A percentile compares a stretch with the other conserved stretches of the same genome.
phyloP scores from a whole-genome alignment of 2,888 invertebrate genomes.

The Parnassius apollo region DNA sequence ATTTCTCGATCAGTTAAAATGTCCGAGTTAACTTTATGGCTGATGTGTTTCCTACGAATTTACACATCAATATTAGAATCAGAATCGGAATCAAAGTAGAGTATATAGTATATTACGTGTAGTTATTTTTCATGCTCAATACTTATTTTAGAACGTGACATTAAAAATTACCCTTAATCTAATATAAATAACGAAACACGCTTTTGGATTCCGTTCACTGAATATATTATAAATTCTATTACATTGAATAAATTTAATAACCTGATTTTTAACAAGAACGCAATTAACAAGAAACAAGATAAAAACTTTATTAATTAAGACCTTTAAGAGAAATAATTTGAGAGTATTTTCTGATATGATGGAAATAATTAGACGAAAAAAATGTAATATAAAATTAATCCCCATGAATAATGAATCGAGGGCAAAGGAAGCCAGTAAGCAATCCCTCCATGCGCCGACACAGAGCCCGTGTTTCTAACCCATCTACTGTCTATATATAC shows the following conservation, averaged over 20 bases:
- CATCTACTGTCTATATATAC: slow-evolving; percentile 1
- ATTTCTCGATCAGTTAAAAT: slow-evolving; percentile 10
- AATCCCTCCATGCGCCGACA: not conserved
- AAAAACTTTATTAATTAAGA: not conserved
- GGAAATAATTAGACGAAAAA: not conserved
- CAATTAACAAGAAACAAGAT: no score
- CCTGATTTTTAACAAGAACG: no score
- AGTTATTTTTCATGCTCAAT: no score
- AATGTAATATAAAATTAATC: not conserved
- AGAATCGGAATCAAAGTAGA: no score
- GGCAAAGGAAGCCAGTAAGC: not conserved
- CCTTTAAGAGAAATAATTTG: not conserved
- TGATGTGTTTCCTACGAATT: not conserved
- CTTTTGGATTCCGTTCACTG: no score
- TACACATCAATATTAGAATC: slow-evolving; percentile 2
- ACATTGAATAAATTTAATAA: no score
- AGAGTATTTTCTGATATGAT: not conserved
- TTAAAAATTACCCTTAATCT: no score
- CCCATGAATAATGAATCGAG: not conserved
- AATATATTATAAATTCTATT: no score
- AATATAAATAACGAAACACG: no score
- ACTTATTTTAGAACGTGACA: no score
- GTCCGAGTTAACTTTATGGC: slow-evolving; percentile 5
- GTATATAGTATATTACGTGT: no score
- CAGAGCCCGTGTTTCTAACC: not conserved